Base-by-base conservation (phyloP, 1,140 invertebrate species). In the Zaprionus ghesquierei region DNA sequence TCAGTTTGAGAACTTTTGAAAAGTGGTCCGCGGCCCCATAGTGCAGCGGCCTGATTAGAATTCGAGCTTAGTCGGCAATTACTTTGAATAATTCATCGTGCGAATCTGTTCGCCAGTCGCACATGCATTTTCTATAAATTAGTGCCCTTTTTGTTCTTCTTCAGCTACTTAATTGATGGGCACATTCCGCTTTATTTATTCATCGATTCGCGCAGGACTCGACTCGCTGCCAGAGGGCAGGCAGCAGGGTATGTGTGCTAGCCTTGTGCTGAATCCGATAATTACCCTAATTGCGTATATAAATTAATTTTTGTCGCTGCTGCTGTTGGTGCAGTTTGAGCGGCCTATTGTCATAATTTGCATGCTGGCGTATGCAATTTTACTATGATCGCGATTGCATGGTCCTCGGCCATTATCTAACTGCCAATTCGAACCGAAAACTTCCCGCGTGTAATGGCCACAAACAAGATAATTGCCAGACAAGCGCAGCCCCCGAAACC, bases 281-380 rank as follows among this genome's bases (percentile, higher is more conserved):
- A 86, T 82, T 87, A 72, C 68, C 68, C 54, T 82, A 86, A 79
- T 87, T 86, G 84, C 73, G 66, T 49, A 70, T 66, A 76, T 73
- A 87, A 87, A 41, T 86, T 79, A 66, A 86, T 86, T 81, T 81
- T 78, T 66, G 66, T 60, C 75, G 60, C 51, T 59, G 44, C 49
- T 65, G 9, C 20, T 51, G 29, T 38, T 54, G 38, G 46, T 63
- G 59, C 12, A 33, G 29, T 27, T 60, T 51, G 9, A 25, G 44
- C 27, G 13, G 22, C 9, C 53, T 38, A 56, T 33, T 59, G 55
- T 22, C 12, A 15, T 5, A 44, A 54, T 68, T 61, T 62, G 20
- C 38, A 46, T 60, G 25, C 35, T 54, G 58, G 20, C 56, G n/a
- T 18, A 49, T 72, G 50, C 55, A 68, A 38, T 68, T 68, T 61